Evolutionary conservation across 2,888 invertebrate genomes (phyloP).

Genomic region (Merodon equestris): DNA sequence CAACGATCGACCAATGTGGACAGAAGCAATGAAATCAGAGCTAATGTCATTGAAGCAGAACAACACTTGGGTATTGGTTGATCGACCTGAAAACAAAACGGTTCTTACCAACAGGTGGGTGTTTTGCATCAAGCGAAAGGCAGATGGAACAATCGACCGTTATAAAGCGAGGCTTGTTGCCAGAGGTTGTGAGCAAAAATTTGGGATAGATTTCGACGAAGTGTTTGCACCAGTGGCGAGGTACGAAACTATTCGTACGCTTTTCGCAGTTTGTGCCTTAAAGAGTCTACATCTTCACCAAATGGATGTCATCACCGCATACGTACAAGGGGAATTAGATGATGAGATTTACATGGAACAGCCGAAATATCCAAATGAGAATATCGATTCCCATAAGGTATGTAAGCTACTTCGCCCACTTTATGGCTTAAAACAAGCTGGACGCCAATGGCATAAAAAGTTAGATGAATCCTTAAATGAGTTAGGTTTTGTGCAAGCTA

Average conservation of each 20-base stretch:
- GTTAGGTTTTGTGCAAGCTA: slow-evolving; percentile 1
- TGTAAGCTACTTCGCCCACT: slow-evolving; percentile 58
- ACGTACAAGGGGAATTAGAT: slow-evolving; percentile 12
- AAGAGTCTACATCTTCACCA: slow-evolving; percentile 44
- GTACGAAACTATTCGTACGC: slow-evolving; percentile 54
- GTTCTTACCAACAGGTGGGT: slow-evolving; percentile 42
- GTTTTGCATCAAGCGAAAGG: slow-evolving; percentile 15
- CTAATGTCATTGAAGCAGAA: slow-evolving; percentile 78
- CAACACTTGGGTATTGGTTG: slow-evolving; percentile 39
- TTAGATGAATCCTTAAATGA: slow-evolving; percentile 5
- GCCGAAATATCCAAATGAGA: slow-evolving; percentile 45
- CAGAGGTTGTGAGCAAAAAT: slow-evolving; percentile 61
- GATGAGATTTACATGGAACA: slow-evolving; percentile 58
- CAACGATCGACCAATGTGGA: slow-evolving; percentile 78
- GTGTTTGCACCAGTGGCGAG: slow-evolving; percentile 67
- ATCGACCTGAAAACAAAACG: slow-evolving; percentile 25
- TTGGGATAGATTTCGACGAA: slow-evolving; percentile 66
- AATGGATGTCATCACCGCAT: slow-evolving; percentile 66
- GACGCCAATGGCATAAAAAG: slow-evolving; percentile 49
- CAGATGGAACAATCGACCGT: slow-evolving; percentile 44
- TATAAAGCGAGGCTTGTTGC: slow-evolving; percentile 58
- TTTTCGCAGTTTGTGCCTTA: slow-evolving; percentile 58
- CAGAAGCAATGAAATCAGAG: slow-evolving; percentile 90
- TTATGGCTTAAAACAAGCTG: slow-evolving; percentile 64
- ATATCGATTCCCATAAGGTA: slow-evolving; percentile 37